Evolutionary conservation across 2,888 invertebrate genomes (phyloP).

Genomic region (Cancer borealis): DNA sequence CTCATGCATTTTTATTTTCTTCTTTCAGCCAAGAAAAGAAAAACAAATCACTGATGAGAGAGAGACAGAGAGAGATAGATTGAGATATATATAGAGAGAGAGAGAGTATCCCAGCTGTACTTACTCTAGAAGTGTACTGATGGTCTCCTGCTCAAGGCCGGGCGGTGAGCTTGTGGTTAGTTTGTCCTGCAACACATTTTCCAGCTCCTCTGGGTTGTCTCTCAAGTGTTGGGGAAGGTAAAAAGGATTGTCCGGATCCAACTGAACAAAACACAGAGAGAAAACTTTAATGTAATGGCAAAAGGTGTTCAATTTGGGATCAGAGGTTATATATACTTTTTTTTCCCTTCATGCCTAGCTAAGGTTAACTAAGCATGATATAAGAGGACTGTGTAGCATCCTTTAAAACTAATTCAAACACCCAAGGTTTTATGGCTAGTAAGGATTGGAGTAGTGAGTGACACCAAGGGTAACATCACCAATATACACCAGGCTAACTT

Average conservation of each 20-base stretch:
- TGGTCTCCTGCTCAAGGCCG: slow-evolving; percentile 53
- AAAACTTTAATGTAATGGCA: not conserved
- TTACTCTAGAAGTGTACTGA: slow-evolving; percentile 71
- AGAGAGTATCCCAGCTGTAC: not conserved
- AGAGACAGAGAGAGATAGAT: not conserved
- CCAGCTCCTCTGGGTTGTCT: slow-evolving; percentile 70
- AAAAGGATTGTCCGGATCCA: slow-evolving; percentile 72
- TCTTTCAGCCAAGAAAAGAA: too few relatives aligned
- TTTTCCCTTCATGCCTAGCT: too few relatives aligned
- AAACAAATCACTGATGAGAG: not conserved
- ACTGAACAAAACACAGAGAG: slow-evolving; percentile 29
- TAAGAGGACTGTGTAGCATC: too few relatives aligned
- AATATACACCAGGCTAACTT: not conserved
- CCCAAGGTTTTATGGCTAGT: too few relatives aligned
- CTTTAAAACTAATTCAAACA: too few relatives aligned
- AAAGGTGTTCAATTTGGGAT: too few relatives aligned
- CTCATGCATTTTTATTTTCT: too few relatives aligned
- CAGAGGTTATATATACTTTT: too few relatives aligned
- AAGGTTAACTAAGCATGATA: too few relatives aligned
- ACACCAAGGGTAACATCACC: not conserved
- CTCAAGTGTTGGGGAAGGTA: slow-evolving; percentile 70
- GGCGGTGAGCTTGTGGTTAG: slow-evolving; percentile 55
- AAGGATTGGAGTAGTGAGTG: not conserved
- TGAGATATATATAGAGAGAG: not conserved
- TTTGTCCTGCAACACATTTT: slow-evolving; percentile 58